A percentile compares a stretch with the other conserved stretches of the same genome.
Conservation (phyloP, 1,140 invertebrate genomes). For the Oedothorax gibbosus region DNA sequence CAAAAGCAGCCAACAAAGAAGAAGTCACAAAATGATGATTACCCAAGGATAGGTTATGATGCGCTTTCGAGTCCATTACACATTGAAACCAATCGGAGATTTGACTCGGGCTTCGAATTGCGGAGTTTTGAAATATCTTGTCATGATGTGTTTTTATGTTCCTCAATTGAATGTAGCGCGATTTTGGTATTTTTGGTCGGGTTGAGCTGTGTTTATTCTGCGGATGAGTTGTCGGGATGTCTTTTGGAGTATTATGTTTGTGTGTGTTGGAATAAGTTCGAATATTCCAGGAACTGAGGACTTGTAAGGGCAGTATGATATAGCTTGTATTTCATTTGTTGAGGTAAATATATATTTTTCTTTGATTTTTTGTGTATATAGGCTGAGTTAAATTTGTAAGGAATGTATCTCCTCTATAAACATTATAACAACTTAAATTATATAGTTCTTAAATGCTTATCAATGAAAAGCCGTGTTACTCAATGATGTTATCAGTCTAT, state of each 20-base stretch:
- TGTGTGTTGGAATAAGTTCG: too few relatives aligned
- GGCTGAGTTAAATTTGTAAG: too few relatives aligned
- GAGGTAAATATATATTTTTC: too few relatives aligned
- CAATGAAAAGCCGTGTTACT: too few relatives aligned
- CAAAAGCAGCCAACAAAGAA: neutral
- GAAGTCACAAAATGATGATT: slow-evolving; percentile 43
- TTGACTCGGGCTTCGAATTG: neutral
- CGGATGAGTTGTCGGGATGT: neutral
- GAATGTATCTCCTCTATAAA: too few relatives aligned
- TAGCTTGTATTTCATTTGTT: too few relatives aligned
- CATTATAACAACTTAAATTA: too few relatives aligned
- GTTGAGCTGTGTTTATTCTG: slow-evolving; percentile 18
- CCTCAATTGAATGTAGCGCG: slow-evolving; percentile 37
- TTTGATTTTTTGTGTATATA: too few relatives aligned
- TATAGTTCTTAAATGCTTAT: too few relatives aligned
- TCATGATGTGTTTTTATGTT: slow-evolving; percentile 30
- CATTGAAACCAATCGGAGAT: slow-evolving; percentile 19
- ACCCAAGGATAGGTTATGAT: slow-evolving; percentile 36
- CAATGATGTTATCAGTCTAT: too few relatives aligned
- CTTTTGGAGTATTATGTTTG: neutral
- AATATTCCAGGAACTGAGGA: too few relatives aligned
- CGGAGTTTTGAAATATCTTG: slow-evolving; percentile 24
- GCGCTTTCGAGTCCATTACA: slow-evolving; percentile 43
- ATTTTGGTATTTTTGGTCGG: slow-evolving; percentile 20
- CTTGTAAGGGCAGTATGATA: too few relatives aligned